Conservation (phyloP, 2,113 vertebrate species). For the Ursus arctos region DNA sequence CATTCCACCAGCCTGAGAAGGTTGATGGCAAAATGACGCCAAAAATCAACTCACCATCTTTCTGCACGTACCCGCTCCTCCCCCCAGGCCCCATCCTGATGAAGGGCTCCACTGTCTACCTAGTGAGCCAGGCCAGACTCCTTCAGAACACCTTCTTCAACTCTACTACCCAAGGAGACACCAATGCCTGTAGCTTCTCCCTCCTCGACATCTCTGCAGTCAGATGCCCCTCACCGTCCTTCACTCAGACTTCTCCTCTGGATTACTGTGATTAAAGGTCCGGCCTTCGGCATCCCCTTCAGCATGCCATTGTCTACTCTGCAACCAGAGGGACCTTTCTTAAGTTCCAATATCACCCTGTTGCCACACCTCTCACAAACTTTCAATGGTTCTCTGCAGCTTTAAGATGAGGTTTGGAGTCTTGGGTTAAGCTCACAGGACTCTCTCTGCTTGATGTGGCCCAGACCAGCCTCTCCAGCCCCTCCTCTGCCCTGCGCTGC, state of each 20-base stretch:
- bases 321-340: not conserved
- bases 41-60: not conserved
- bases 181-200: not conserved
- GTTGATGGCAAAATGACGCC: not conserved
- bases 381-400: not conserved
- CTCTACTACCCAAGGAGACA: not conserved
- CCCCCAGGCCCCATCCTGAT: not conserved
- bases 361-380: not conserved
- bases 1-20: not conserved
- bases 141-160: too few species aligned
- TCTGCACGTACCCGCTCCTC: not conserved
- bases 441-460: not conserved
- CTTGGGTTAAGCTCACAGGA: not conserved
- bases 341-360: not conserved
- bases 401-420: not conserved
- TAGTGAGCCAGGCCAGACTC: not conserved
- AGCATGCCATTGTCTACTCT: not conserved
- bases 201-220: not conserved
- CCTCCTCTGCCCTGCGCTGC: not conserved
- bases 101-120: not conserved
- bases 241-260: not conserved
- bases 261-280: not conserved
- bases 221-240: not conserved
- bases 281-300: not conserved
- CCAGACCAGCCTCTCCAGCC: not conserved